A percentile compares a stretch with the other conserved stretches of the same genome.
phyloP scores from a whole-genome alignment of 2,888 invertebrate genomes.

The Phyllotreta striolata region DNA sequence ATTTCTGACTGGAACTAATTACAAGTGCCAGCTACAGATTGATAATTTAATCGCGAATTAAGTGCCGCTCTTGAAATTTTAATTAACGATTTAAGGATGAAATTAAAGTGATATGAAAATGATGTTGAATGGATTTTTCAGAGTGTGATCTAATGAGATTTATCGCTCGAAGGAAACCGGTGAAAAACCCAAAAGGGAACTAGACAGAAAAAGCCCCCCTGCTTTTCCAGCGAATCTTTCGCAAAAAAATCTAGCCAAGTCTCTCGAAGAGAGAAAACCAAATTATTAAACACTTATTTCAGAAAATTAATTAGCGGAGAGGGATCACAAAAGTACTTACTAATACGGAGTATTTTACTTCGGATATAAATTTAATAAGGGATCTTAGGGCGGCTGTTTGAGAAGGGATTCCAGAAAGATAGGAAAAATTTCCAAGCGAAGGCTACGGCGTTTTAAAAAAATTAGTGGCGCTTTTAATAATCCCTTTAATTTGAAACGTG shows the following conservation, averaged over 20 bases:
- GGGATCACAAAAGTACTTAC: too few relatives aligned
- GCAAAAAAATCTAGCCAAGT: neutral
- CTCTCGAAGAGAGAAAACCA: neutral
- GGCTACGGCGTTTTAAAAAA: too few relatives aligned
- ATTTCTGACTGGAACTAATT: constrained; percentile 33
- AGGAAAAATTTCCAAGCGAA: too few relatives aligned
- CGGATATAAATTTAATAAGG: too few relatives aligned
- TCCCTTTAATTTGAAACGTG: neutral
- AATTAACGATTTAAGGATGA: constrained; percentile 27
- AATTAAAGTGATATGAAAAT: constrained; percentile 28
- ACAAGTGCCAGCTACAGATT: constrained; percentile 32
- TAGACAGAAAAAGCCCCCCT: constrained; percentile 11
- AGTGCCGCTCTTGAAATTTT: constrained; percentile 27
- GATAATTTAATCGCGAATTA: constrained; percentile 27
- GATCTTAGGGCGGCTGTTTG: too few relatives aligned
- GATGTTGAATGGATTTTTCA: constrained; percentile 29
- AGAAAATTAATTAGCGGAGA: too few relatives aligned
- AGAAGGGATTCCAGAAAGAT: too few relatives aligned
- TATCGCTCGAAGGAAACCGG: constrained; percentile 9
- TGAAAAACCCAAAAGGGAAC: constrained; percentile 3
- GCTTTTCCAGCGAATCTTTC: neutral
- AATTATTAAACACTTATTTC: neutral
- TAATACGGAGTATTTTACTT: too few relatives aligned
- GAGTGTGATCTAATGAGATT: constrained; percentile 31
- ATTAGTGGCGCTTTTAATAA: neutral